Base-by-base conservation (phyloP, 2,888 invertebrate genomes). In the Cheilosia scutellata region DNA sequence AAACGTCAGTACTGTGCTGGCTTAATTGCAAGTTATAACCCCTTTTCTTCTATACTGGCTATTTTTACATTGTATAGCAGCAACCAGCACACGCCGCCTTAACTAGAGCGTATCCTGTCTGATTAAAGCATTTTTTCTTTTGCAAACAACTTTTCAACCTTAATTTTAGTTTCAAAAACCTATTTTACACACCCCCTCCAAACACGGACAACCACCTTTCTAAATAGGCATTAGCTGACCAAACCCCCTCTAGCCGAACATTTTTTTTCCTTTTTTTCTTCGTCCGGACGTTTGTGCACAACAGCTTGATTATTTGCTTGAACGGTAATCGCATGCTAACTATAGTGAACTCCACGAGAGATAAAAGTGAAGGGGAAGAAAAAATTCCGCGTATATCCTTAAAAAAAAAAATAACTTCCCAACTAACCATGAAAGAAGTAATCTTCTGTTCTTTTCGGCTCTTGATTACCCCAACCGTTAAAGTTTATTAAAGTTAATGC, bases 281-380 rank as follows among this genome's bases (percentile, higher is more conserved):
- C 20, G 7, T 20, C 25, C 25, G 27, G 11, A 25, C 5, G 51
- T 51, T 13, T 51, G 51, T 29, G 51, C 20, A 20, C 37, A 40
- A 20, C 37, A 58, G 37, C 37, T 58, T 40, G 25, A 40, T 25
- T 58, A 58, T 40, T 40, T 55, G 31, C 31, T 55, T 27, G 16
- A 58, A 40, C 37, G 29, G 37, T 58, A 58, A 58, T 58, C 37
- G 37, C 58, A 58, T 58, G 37, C 37, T 37, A 40, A 25, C 20
- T 40, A 57, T 57, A 58, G 37, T 16, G 13, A 58, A 16, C 20
- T 58, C 40, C 40, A 20, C 58, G 20, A 16, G 16, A 47, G 44
- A 47, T 47, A 47, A 44, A 20, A 47, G 6, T n/a, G 44, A 47
- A n/a, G 6, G 7, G 37, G 11, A 11, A 37, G 20, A 20, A 47